Percentiles rank a stretch among this genome's conserved stretches.
Conservation (phyloP, 2,888 invertebrate species). For the Drosophila paranaensis region DNA sequence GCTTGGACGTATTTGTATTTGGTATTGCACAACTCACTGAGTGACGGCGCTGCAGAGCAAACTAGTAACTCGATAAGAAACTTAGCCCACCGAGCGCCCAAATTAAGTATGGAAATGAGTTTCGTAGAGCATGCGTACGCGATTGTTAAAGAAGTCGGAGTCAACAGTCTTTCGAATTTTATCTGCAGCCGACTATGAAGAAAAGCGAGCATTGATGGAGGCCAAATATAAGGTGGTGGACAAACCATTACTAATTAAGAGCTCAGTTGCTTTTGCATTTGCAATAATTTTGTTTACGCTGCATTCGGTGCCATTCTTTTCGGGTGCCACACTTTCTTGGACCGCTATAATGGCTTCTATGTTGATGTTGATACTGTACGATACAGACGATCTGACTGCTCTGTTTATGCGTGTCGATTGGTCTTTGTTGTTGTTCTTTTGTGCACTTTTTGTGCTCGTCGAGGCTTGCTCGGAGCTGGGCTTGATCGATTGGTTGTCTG, state of each 20-base stretch:
- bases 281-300: conserved; percentile 92
- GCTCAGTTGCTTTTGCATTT: conserved; percentile 88
- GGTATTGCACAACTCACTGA: conserved; percentile 89
- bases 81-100: conserved; percentile 89
- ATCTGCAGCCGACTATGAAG: conserved; percentile 86
- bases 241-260: conserved; percentile 90
- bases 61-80: conserved; percentile 91
- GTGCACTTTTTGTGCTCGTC: conserved; percentile 95
- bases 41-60: conserved; percentile 86
- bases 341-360: conserved; percentile 93
- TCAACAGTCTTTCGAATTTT: conserved; percentile 56
- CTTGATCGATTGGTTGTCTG: conserved; percentile 91
- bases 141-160: conserved; percentile 71
- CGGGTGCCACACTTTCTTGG: conserved; percentile 92
- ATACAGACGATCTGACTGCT: conserved; percentile 91
- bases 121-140: too few species aligned
- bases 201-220: conserved; percentile 86
- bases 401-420: conserved; percentile 94
- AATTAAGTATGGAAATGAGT: background rate
- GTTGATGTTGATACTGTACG: conserved; percentile 91
- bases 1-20: conserved; percentile 89
- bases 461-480: conserved; percentile 93
- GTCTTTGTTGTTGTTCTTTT: conserved; percentile 95
- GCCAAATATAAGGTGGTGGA: conserved; percentile 92
- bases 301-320: conserved; percentile 90